Conservation (phyloP, 1,140 invertebrate genomes). For the Gonioctena quinquepunctata region DNA sequence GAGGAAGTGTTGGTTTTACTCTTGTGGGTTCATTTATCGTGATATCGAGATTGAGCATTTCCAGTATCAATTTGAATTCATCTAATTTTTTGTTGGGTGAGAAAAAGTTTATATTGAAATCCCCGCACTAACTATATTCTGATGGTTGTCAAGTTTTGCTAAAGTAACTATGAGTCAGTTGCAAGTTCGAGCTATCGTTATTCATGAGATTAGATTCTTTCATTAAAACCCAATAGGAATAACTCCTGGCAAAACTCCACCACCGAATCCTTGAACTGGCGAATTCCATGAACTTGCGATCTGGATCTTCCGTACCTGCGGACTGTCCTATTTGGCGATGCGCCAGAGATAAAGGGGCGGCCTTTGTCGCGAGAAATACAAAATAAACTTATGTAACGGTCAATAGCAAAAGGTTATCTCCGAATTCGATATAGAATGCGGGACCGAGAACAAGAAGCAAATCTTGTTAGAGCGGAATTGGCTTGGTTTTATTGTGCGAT, state of each 20-base stretch:
- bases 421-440: neutral
- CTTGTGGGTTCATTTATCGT: too few relatives aligned
- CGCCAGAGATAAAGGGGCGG: neutral
- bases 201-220: too few relatives aligned
- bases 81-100: too few relatives aligned
- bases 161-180: too few relatives aligned
- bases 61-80: too few relatives aligned
- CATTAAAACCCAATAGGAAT: too few relatives aligned
- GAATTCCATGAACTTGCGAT: neutral
- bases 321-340: constrained; percentile 13
- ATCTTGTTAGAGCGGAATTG: neutral
- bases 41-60: too few relatives aligned
- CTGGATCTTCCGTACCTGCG: neutral
- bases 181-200: too few relatives aligned
- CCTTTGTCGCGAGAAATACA: constrained; percentile 12
- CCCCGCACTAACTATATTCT: too few relatives aligned
- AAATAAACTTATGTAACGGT: constrained; percentile 20
- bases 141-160: too few relatives aligned
- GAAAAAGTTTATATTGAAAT: too few relatives aligned
- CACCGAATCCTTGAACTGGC: neutral
- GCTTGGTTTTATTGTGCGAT: neutral
- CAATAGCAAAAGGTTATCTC: constrained; percentile 18
- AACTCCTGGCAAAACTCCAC: neutral
- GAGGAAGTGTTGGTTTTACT: too few relatives aligned
- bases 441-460: constrained; percentile 2